Evolutionary conservation across 2,797 vertebrate species (phyloP).

Genomic region (Ataeniobius toweri): DNA sequence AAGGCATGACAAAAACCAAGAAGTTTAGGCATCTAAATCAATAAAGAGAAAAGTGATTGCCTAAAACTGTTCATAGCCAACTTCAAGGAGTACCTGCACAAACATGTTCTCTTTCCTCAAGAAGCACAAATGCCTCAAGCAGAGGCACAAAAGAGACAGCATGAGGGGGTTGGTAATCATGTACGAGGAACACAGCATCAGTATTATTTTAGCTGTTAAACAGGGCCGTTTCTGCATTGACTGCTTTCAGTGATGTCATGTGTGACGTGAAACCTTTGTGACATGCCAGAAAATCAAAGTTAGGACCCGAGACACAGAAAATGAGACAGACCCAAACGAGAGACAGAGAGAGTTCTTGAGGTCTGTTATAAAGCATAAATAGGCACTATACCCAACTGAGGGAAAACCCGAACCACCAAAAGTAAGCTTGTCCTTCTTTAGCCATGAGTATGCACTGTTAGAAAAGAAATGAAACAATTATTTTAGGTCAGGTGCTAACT

Average conservation of each 20-base stretch:
- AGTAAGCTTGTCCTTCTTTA: slow-evolving; percentile 27
- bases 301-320: slow-evolving; percentile 32
- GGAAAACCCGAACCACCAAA: slow-evolving; percentile 37
- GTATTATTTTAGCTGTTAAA: slow-evolving; percentile 43
- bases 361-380: slow-evolving; percentile 66
- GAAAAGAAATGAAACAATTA: neutral
- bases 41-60: slow-evolving; percentile 79
- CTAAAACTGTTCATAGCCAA: slow-evolving; percentile 69
- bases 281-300: slow-evolving; percentile 30
- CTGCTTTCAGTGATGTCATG: slow-evolving; percentile 24
- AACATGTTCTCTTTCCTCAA: slow-evolving; percentile 56
- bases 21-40: slow-evolving; percentile 82
- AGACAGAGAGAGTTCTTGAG: slow-evolving; percentile 52
- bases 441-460: slow-evolving; percentile 19
- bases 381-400: slow-evolving; percentile 62
- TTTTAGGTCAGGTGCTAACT: slow-evolving; percentile 20
- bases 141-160: slow-evolving; percentile 43
- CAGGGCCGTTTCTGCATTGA: slow-evolving; percentile 21
- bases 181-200: slow-evolving; percentile 31
- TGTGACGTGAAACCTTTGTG: slow-evolving; percentile 15
- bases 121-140: slow-evolving; percentile 58
- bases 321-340: slow-evolving; percentile 29
- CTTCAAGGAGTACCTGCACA: slow-evolving; percentile 59
- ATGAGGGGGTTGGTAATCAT: slow-evolving; percentile 21
- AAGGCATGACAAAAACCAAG: slow-evolving; percentile 71